Evolutionary conservation across 2,888 invertebrate species (phyloP).

Genomic region (Eledona agricola): DNA sequence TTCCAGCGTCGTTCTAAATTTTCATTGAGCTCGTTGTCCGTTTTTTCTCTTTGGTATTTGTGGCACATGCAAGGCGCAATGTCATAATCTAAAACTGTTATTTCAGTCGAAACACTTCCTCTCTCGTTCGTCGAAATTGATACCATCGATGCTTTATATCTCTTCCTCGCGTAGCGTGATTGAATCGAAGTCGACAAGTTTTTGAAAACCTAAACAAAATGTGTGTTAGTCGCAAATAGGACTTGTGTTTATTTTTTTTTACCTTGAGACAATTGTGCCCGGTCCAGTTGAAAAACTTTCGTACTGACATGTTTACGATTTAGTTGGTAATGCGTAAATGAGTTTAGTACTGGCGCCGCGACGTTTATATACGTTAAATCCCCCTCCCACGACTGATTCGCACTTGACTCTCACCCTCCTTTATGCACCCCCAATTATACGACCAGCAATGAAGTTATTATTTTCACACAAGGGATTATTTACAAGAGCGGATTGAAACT

Average conservation of each 20-base stretch:
- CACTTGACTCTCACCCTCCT: constrained; percentile 43
- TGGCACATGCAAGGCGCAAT: constrained; percentile 34
- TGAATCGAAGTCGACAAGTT: constrained; percentile 49
- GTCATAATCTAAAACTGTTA: constrained; percentile 53
- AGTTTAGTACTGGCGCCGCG: constrained; percentile 36
- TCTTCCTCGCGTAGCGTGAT: constrained; percentile 43
- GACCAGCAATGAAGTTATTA: constrained; percentile 50
- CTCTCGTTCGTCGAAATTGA: constrained; percentile 48
- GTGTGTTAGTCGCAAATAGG: constrained; percentile 4
- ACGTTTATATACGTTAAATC: constrained; percentile 28
- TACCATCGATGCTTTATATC: constrained; percentile 46
- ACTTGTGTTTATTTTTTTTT: constrained; percentile 32
- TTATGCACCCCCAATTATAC: constrained; percentile 52
- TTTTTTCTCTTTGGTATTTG: constrained; percentile 42
- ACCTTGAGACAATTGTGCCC: constrained; percentile 55
- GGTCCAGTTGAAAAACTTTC: constrained; percentile 49
- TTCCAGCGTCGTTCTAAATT: constrained; percentile 47
- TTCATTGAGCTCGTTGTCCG: constrained; percentile 55
- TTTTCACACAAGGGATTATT: constrained; percentile 49
- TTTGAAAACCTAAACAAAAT: constrained; percentile 51
- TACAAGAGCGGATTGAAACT: constrained; percentile 34
- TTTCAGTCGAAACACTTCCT: constrained; percentile 54
- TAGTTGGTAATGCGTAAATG: constrained; percentile 33
- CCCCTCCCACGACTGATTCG: constrained; percentile 38
- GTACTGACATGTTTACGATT: constrained; percentile 47